Evolutionary conservation across 2,113 vertebrate genomes (phyloP).

Genomic region (Rhabdomys dilectus): DNA sequence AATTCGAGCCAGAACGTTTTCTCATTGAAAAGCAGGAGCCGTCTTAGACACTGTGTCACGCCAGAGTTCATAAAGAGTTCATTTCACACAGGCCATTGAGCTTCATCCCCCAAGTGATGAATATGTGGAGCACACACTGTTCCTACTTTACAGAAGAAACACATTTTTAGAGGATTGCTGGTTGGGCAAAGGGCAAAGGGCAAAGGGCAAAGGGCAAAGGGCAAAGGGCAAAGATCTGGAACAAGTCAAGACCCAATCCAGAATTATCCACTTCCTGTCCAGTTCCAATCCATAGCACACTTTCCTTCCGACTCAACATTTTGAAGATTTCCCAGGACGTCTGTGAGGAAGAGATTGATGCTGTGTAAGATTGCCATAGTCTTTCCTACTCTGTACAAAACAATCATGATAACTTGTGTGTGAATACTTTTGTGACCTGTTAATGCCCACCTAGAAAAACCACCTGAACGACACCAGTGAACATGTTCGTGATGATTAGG

Average conservation of each 20-base stretch:
- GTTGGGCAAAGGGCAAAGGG: neutral
- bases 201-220: neutral
- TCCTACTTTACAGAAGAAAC: neutral
- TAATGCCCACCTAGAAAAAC: neutral
- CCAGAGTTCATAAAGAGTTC: neutral
- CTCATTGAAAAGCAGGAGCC: neutral
- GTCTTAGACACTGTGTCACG: fast-evolving
- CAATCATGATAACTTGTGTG: neutral
- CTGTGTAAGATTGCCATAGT: neutral
- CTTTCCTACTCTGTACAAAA: neutral
- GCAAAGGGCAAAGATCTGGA: neutral
- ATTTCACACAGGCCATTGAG: neutral
- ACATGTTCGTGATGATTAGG: neutral
- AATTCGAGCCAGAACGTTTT: conserved; percentile 8
- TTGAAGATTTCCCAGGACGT: neutral
- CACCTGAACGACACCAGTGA: neutral
- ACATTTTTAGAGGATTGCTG: neutral
- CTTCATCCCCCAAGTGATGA: neutral
- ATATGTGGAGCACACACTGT: neutral
- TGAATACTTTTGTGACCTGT: neutral
- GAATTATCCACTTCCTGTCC: neutral
- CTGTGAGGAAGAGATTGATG: neutral
- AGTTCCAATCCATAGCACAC: fast-evolving
- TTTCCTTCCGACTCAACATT: neutral
- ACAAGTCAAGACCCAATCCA: neutral